A percentile compares a stretch with the other conserved stretches of the same genome.
Conservation (phyloP, 1,140 invertebrate genomes). For the Drosophila lini region DNA sequence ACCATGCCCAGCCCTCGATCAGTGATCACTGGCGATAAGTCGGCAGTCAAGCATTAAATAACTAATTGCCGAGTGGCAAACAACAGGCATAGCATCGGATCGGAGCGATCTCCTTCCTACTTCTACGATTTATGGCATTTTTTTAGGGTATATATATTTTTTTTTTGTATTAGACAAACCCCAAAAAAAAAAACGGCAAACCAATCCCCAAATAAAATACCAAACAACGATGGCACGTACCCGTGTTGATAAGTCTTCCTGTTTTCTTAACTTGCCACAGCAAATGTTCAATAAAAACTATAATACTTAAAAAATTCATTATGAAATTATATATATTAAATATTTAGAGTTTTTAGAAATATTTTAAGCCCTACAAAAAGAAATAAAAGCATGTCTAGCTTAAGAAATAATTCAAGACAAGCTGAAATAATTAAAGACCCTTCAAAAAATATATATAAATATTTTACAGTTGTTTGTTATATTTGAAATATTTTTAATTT, state of each 20-base stretch:
- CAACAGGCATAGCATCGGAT: conserved; percentile 24
- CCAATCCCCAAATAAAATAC: conserved; percentile 21
- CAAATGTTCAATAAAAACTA: not conserved
- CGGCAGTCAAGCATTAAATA: conserved; percentile 58
- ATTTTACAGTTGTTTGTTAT: not conserved
- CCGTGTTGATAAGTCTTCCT: conserved; percentile 54
- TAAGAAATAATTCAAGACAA: not conserved
- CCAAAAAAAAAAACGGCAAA: conserved; percentile 3
- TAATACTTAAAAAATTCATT: not conserved
- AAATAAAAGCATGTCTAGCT: not conserved
- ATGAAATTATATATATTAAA: too few species aligned
- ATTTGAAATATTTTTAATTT: not conserved
- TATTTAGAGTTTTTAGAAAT: too few species aligned
- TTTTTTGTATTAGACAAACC: not conserved
- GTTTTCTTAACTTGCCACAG: conserved; percentile 9
- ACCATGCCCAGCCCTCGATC: not conserved
- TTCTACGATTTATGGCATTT: not conserved
- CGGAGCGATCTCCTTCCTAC: conserved; percentile 49
- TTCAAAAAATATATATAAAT: not conserved
- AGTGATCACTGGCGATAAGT: conserved; percentile 12
- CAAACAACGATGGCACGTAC: conserved; percentile 17
- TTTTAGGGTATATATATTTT: not conserved
- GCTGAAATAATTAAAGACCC: not conserved
- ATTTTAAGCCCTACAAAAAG: not conserved
- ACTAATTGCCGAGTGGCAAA: conserved; percentile 45